Evolutionary conservation across 2,797 vertebrate species (phyloP), one percentile per base, ranked within the genome.

Genomic region (Coregonus sp.): DNA sequence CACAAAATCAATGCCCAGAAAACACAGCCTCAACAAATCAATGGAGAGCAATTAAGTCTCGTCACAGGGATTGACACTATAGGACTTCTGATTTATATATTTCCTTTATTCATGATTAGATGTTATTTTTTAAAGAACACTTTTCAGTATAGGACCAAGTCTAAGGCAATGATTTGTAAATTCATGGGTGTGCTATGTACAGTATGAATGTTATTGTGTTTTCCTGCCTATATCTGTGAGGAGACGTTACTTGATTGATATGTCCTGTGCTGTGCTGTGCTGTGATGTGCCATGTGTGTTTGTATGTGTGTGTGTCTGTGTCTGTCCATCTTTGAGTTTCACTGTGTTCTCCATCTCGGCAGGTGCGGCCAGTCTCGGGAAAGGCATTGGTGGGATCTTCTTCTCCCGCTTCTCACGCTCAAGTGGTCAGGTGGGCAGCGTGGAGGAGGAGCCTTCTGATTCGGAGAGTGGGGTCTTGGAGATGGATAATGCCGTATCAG

Each of bases 351-450:
- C 47, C 5, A 18, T n/a, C 15, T 78, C 75, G 20, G n/a, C 89
- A 99, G 97, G 97, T 82, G 97, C 97, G 14, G 97, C 97, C 0
- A 98, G 96, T 87, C 95, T 99, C 0, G 97, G 97, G 78, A 99
- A 98, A 84, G 97, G 97, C 78, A 96, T 99, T 0, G 96, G 97
- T 4, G 97, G 97, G 82, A 99, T 99, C 90, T 88, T 99, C 5
- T 97, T 99, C 85, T 98, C 97, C 0, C 95, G 96, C 74, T 98
- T 99, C 78, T 96, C 97, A 33, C 94, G 96, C 2, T 95, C 96
- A 5, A 95, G 92, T 51, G 90, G 95, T 12, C 89, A 95, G 71
- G 81, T 92, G 56, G 83, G 94, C 0, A 95, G 94, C 56, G 76
- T 88, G 0, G 91, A 95, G 31, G 93, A 25, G 86, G 93, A 79